phyloP scores from a whole-genome alignment of 2,113 vertebrate genomes.

The Sceloporus undulatus region DNA sequence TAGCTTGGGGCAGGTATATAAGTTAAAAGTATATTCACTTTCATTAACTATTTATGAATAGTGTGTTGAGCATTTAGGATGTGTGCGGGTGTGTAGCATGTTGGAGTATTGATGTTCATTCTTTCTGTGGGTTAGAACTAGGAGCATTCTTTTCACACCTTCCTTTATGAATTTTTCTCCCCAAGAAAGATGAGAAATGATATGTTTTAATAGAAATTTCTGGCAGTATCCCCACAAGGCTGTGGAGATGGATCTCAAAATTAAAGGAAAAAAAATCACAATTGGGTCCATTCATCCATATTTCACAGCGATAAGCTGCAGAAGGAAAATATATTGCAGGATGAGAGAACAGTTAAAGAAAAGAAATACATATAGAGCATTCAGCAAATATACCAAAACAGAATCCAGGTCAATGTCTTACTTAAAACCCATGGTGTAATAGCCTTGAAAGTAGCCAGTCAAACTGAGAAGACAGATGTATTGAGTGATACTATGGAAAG shows the following conservation, averaged over 20 bases:
- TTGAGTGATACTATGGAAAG: not conserved
- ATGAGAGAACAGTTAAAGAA: slow-evolving; percentile 23
- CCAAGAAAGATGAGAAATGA: slow-evolving; percentile 48
- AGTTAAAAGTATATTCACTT: slow-evolving; percentile 40
- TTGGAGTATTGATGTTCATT: slow-evolving; percentile 22
- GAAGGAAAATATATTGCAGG: slow-evolving; percentile 3
- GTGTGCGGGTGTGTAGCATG: not conserved
- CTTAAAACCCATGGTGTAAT: slow-evolving; percentile 9
- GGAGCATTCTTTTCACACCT: not conserved
- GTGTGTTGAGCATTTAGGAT: slow-evolving; percentile 16
- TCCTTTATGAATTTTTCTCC: slow-evolving; percentile 16
- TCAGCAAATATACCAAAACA: not conserved
- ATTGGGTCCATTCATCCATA: slow-evolving; percentile 47
- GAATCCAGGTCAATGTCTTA: slow-evolving; percentile 22
- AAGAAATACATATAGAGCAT: not conserved
- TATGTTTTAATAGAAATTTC: slow-evolving; percentile 55
- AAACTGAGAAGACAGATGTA: not conserved
- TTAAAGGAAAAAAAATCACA: slow-evolving; percentile 34
- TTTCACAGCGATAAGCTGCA: slow-evolving; percentile 36
- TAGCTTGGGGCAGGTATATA: not conserved
- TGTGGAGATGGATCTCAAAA: slow-evolving; percentile 42
- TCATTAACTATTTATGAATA: slow-evolving; percentile 52
- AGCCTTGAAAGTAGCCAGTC: not conserved
- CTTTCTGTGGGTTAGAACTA: slow-evolving; percentile 35
- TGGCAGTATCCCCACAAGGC: slow-evolving; percentile 50